Evolutionary conservation across 2,113 vertebrate species (phyloP), one percentile per base, ranked within the genome.

Genomic region (Pogona vitticeps): DNA sequence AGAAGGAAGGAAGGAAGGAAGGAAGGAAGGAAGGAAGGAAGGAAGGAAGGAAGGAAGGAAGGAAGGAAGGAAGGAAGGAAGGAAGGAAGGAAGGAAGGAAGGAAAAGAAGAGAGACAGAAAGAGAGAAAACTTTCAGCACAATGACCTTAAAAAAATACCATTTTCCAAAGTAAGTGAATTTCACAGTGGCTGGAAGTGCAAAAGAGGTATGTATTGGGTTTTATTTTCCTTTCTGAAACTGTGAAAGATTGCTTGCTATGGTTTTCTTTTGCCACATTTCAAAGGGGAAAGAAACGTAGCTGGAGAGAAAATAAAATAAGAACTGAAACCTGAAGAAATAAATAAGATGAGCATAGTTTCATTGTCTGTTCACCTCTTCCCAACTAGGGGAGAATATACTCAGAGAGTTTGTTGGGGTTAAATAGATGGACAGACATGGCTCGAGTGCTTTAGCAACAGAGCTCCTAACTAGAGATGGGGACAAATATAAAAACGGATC

Each of bases 231-330:
- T 93, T 86, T 83, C 88, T 88, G 86, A 94, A 72, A 93, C 80
- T 94, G 89, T 95, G 89, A 95, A 96, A 91, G 33, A 95, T 94
- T 46, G 1, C 56, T 94, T 93, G 88, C 68, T 91, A 38, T 0
- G 28, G 65, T 89, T 90, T 93, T 90, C 12, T 88, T 94, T 93
- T 81, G 82, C 82, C 84, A 61, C 56, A 77, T 76, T 85, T 84
- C 83, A 90, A 91, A 28, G 70, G 31, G 70, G 4, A 84, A 90
- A 93, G 38, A 89, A 76, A n/a, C 70, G 67, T 10, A 0, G 61
- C 38, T n/a, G 9, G 21, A 76, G 28, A 46, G 56, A 18, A 84
- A 94, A 92, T 71, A 78, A 67, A 67, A 58, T 68, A 67, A 33
- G 33, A 85, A 77, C 56, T n/a, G 0, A 59, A 84, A 90, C 8